Conservation (phyloP, 2,888 invertebrate genomes). For the Scelioninae gen. 2 region DNA sequence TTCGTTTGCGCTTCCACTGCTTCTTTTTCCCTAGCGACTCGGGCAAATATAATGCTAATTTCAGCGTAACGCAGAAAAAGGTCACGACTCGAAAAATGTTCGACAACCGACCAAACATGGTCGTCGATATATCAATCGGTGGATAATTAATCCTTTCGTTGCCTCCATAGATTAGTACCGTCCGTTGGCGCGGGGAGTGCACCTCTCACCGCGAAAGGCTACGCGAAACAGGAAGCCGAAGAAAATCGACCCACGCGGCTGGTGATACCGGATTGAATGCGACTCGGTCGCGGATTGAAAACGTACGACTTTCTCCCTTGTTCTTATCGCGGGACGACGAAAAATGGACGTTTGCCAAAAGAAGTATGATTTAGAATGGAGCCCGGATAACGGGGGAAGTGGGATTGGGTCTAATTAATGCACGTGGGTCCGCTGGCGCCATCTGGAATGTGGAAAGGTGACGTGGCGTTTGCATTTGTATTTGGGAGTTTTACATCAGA, state of each 20-base stretch:
- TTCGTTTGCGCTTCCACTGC: neutral
- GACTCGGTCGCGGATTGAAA: slow-evolving; percentile 18
- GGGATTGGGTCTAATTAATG: slow-evolving; percentile 22
- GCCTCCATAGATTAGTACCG: slow-evolving; percentile 54
- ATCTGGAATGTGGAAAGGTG: slow-evolving; percentile 26
- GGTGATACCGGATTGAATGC: slow-evolving; percentile 48
- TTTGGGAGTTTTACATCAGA: too few relatives aligned
- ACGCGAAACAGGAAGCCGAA: slow-evolving; percentile 55
- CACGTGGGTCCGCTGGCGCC: slow-evolving; percentile 12
- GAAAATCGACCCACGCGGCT: slow-evolving; percentile 56
- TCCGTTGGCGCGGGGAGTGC: slow-evolving; percentile 40
- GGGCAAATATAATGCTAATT: slow-evolving; percentile 44
- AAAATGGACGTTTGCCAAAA: slow-evolving; percentile 26
- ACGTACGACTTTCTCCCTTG: slow-evolving; percentile 54
- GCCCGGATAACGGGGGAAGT: slow-evolving; percentile 6
- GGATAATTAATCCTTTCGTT: slow-evolving; percentile 60
- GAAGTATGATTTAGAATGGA: slow-evolving; percentile 19
- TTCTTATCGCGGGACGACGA: slow-evolving; percentile 37
- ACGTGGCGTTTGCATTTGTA: too few relatives aligned
- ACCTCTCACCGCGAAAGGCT: slow-evolving; percentile 57
- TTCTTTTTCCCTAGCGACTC: slow-evolving; percentile 3
- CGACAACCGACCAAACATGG: slow-evolving; percentile 50
- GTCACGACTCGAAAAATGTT: slow-evolving; percentile 52
- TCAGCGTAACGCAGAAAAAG: slow-evolving; percentile 44
- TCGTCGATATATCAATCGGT: slow-evolving; percentile 57